Evolutionary conservation across 2,797 vertebrate species (phyloP).

Genomic region (Spinus pinus): DNA sequence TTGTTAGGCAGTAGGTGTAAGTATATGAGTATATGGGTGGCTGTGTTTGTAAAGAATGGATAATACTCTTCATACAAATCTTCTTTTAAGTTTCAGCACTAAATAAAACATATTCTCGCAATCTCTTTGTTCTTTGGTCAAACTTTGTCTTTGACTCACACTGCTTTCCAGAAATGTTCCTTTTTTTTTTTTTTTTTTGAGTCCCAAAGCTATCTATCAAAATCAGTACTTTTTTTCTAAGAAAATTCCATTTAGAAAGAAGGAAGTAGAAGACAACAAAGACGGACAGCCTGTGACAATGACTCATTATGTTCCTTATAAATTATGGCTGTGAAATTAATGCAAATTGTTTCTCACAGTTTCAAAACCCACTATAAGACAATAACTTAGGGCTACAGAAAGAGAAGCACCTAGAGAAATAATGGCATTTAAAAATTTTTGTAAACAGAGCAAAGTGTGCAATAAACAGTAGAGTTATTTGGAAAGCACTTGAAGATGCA

Average conservation of each 20-base stretch:
- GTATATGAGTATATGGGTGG: not conserved
- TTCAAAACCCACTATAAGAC: slow-evolving; percentile 56
- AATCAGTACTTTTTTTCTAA: slow-evolving; percentile 61
- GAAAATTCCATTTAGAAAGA: slow-evolving; percentile 77
- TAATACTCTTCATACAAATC: not conserved
- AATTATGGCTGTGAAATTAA: slow-evolving; percentile 71
- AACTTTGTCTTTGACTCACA: not conserved
- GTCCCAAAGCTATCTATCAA: slow-evolving; percentile 38
- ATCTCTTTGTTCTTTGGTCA: not conserved
- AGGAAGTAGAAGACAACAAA: slow-evolving; percentile 74
- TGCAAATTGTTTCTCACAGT: slow-evolving; percentile 65
- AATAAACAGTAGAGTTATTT: slow-evolving; percentile 19
- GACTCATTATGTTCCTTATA: slow-evolving; percentile 76
- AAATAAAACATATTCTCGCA: not conserved
- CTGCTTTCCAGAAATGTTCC: slow-evolving; percentile 60
- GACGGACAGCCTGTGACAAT: slow-evolving; percentile 64
- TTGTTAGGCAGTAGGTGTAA: slow-evolving; percentile 22
- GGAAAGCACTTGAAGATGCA: slow-evolving; percentile 30
- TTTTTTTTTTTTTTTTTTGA: slow-evolving; percentile 23
- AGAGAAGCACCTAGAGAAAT: slow-evolving; percentile 40
- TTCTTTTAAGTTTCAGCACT: not conserved
- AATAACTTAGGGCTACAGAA: slow-evolving; percentile 59
- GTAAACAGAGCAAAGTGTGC: not conserved
- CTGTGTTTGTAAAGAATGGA: not conserved
- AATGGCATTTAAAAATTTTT: not conserved